Percentiles rank a stretch among this genome's conserved stretches.
Conservation (phyloP, 2,113 vertebrate genomes). For the Macrotus californicus region DNA sequence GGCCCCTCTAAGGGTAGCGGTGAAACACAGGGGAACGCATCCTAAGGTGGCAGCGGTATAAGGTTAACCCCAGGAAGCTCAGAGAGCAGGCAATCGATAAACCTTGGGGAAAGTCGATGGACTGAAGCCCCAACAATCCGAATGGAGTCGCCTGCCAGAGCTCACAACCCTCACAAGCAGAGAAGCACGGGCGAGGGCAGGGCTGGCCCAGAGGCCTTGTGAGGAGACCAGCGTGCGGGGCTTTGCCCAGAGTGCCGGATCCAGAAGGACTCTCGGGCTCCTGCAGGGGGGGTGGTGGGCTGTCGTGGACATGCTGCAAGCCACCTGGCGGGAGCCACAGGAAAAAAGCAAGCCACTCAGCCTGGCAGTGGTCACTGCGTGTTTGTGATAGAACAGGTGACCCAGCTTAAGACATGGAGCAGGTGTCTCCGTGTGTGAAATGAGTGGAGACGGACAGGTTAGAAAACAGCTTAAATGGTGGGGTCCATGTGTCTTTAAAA, state of each 20-base stretch:
- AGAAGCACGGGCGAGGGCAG: accelerated
- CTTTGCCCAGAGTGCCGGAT: neutral
- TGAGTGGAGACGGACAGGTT: neutral
- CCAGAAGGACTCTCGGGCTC: neutral
- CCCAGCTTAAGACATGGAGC: neutral
- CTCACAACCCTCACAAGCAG: neutral
- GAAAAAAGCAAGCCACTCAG: neutral
- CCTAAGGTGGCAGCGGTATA: neutral
- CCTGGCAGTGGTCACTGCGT: neutral
- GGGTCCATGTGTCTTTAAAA: neutral
- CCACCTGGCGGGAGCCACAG: neutral
- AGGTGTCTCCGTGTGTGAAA: neutral
- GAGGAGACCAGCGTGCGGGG: neutral
- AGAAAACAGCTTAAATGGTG: neutral
- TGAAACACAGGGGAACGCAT: neutral
- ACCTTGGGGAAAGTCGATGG: neutral
- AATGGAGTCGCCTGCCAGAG: neutral
- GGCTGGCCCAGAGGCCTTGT: neutral
- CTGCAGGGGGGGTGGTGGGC: neutral
- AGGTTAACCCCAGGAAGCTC: neutral
- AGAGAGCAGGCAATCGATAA: neutral
- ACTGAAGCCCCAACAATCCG: neutral
- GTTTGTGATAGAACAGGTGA: neutral
- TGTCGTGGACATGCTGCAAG: accelerated
- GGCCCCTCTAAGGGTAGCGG: neutral